Base-by-base conservation (phyloP, 2,797 vertebrate species). In the Sternotherus odoratus region DNA sequence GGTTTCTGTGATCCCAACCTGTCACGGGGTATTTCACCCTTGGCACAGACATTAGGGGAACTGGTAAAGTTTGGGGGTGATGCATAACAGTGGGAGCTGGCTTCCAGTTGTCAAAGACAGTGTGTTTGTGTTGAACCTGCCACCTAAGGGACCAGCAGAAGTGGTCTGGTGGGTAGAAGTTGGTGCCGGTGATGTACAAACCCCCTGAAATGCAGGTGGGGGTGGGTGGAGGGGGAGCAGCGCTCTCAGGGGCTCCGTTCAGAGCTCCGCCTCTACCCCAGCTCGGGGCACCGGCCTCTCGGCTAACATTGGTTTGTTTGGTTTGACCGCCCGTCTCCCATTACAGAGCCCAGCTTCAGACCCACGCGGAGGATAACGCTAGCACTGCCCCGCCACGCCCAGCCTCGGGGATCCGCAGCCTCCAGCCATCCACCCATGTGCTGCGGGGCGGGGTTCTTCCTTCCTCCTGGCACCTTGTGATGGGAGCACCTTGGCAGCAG, bases 381-480 rank as follows among this genome's bases (percentile, higher is more conserved):
- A 43, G 23, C 69, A 15, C 6, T 23, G 12, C 23, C 23, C 19
- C 17, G n/a, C 33, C 19, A 3, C n/a, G n/a, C n/a, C 0, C 66
- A 72, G 36, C 66, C 36, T 39, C 36, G 28, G 51, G 57, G 49
- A 28, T 63, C 69, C 50, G 2, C 16, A 57, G 48, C 21, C 39
- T 43, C 12, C 33, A 30, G 72, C 26, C 72, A 5, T 19, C 19
- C 63, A 60, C 63, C 56, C 56, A 30, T 28, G 12, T 13, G 28
- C 30, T 15, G 21, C 5, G 21, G 43, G 66, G 51, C 39, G 1
- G 80, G 60, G 77, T 78, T 8, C 2, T 48, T 39, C 43, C 49
- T 36, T n/a, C 49, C 77, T 87, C 78, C 56, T 24, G 21, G 10
- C 86, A 36, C 26, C 54, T 48, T 43, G 90, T 46, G 92, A 94